These are phyloP conservation scores for Entomobrya proxima DNA, from an alignment of 2,888 invertebrate species.

Conservation along the genomic window DNA sequence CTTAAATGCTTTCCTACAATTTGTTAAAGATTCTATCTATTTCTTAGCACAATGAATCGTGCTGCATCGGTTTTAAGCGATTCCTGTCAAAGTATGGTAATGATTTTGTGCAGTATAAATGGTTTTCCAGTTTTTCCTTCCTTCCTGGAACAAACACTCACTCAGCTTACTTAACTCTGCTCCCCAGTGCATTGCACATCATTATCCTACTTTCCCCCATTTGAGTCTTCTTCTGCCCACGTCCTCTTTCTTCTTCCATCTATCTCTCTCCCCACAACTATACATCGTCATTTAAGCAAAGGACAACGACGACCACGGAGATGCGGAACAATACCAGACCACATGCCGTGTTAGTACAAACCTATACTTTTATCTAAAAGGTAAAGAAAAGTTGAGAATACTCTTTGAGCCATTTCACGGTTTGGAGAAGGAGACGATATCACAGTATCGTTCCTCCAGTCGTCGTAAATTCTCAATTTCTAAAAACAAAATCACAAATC, in stretches of 20 bases:
- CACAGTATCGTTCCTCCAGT: constrained; percentile 8
- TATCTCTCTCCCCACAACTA: too few species aligned
- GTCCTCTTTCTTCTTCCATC: not conserved
- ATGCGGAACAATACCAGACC: not conserved
- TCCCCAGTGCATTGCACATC: constrained; percentile 21
- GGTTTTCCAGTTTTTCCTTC: not conserved
- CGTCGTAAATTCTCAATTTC: constrained; percentile 65
- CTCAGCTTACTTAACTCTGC: not conserved
- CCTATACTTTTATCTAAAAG: not conserved
- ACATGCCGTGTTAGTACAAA: not conserved
- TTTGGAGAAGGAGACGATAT: constrained; percentile 21
- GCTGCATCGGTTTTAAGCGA: too few species aligned
- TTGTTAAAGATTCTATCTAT: too few species aligned
- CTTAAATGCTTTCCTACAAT: too few species aligned
- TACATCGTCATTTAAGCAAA: too few species aligned
- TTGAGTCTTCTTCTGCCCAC: not conserved
- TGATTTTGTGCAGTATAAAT: not conserved
- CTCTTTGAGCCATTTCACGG: not conserved
- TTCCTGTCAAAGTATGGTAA: not conserved
- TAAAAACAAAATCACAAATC: constrained; percentile 60
- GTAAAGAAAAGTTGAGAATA: too few species aligned
- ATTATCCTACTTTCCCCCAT: not conserved
- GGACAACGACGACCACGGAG: not conserved
- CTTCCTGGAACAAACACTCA: not conserved
- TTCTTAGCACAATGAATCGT: too few species aligned